phyloP scores from a whole-genome alignment of 2,797 vertebrate species.

The Hylomyscus alleni region DNA sequence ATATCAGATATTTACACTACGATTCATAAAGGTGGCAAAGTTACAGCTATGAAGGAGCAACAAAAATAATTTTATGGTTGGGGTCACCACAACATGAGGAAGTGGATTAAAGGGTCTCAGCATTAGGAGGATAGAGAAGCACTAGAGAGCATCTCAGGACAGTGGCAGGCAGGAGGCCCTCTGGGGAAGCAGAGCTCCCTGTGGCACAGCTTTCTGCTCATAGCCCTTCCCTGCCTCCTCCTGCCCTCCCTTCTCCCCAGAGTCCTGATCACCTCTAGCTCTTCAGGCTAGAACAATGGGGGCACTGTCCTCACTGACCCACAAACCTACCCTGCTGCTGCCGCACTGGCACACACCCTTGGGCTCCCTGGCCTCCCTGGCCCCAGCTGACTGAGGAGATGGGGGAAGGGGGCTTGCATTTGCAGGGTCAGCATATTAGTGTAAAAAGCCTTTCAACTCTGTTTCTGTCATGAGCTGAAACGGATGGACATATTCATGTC shows the following conservation, averaged over 20 bases:
- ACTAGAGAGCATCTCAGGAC: not conserved
- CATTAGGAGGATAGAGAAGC: not conserved
- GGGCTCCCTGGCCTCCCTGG: not conserved
- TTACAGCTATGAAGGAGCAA: not conserved
- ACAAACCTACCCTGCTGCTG: not conserved
- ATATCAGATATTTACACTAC: not conserved
- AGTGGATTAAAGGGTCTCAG: not conserved
- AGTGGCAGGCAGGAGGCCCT: not conserved
- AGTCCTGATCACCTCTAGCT: not conserved
- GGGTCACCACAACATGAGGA: not conserved
- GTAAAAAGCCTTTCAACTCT: not conserved
- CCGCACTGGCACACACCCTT: not conserved
- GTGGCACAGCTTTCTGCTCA: not conserved
- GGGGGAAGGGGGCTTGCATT: not conserved
- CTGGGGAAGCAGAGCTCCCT: not conserved
- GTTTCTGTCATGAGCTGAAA: not conserved
- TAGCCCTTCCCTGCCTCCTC: not conserved
- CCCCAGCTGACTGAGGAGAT: not conserved
- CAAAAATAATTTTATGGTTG: not conserved
- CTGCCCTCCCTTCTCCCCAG: not conserved
- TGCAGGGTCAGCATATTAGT: not conserved
- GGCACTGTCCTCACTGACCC: slow-evolving; percentile 48
- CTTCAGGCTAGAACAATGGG: slow-evolving; percentile 43
- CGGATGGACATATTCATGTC: not conserved
- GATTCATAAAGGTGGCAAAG: not conserved